Base-by-base conservation (phyloP, 2,888 invertebrate species). In the Agriopis marginaria region DNA sequence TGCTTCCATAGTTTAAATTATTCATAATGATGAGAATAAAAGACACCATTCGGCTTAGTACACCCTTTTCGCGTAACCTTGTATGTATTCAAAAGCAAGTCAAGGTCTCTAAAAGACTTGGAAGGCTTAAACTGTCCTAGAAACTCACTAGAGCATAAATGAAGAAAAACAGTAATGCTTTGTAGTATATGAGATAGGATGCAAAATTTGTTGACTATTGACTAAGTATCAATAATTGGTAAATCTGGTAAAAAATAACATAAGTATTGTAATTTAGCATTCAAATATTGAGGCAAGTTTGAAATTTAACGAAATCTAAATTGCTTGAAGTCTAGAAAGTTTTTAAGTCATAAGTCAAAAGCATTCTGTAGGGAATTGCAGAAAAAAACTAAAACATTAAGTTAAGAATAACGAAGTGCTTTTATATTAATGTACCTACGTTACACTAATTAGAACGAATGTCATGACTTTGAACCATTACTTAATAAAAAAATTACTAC, bases 271-370 rank as follows among this genome's bases (percentile, higher is more conserved):
- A 17, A 60, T 59, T 47, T 23, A 42, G 17, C 23, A 42, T 42
- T 51, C 42, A 62, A 62, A 50, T 62, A 62, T 51, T 51, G 42
- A 51, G 4, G 23, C 61, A 44, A 51, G 51, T 51, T 50, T 14
- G 40, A 39, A 49, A 4, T 45, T 32, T 54, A 14, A 49, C 47
- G 23, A 61, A 61, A 45, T n/a, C 39, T 49, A 58, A 64, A 54
- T 54, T 14, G 49, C 60, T 58, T 0, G 17, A 51, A 40, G 58
- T 67, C 67, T 68, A 63, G 40, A 60, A 63, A 68, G 63, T 68
- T 68, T 54, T 1, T 32, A 59, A 59, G 40, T 59, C 11, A 17
- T 17, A 14, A 42, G 42, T 55, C 42, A 39, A 47, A 63, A 56
- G 53, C 14, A 60, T 11, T 59, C 68, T 63, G 10, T 39, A 44